phyloP scores from a whole-genome alignment of 2,888 invertebrate genomes.

The Drosophila borborema region DNA sequence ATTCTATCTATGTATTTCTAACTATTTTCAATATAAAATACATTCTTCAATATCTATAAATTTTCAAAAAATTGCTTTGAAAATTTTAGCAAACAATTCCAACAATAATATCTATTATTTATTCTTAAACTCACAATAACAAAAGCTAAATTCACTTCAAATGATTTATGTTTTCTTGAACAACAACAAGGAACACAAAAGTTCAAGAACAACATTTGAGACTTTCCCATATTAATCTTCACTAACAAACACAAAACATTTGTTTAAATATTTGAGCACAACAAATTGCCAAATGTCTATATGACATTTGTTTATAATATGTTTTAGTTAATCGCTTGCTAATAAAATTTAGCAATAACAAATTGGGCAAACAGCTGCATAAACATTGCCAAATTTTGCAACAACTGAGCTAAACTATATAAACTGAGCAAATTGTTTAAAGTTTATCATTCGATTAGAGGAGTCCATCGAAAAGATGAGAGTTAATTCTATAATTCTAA shows the following conservation, averaged over 20 bases:
- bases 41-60: too few species aligned
- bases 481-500: background rate
- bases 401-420: constrained; percentile 13
- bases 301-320: constrained; percentile 5
- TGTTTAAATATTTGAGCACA: constrained; percentile 24
- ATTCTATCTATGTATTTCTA: too few species aligned
- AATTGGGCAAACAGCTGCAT: constrained; percentile 21
- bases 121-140: background rate
- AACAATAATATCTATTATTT: background rate
- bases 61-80: too few species aligned
- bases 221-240: background rate
- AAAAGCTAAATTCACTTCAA: background rate
- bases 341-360: constrained; percentile 9
- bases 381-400: constrained; percentile 3
- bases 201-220: background rate
- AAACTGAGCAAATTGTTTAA: background rate
- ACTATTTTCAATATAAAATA: too few species aligned
- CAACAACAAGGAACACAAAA: background rate
- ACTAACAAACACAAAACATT: constrained; percentile 2
- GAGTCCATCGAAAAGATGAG: constrained; percentile 15
- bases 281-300: background rate
- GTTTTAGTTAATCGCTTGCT: constrained; percentile 7
- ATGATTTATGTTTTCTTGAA: background rate
- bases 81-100: too few species aligned
- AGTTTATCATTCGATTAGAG: constrained; percentile 4